A percentile compares a stretch with the other conserved stretches of the same genome.
Conservation (phyloP, 2,113 vertebrate genomes). For the Anolis sagrei region DNA sequence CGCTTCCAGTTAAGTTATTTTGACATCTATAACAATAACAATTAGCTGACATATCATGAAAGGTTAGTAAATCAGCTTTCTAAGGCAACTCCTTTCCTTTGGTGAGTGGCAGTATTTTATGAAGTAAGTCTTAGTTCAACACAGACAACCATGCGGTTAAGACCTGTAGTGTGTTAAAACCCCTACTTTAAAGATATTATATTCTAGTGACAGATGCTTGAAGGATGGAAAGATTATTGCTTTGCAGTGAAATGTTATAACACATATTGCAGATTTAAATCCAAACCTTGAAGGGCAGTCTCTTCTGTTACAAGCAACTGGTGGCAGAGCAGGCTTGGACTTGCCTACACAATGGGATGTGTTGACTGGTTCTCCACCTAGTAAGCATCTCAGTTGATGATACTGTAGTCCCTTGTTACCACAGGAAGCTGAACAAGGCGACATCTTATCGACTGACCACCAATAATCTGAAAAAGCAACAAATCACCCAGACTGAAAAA, state of each 20-base stretch:
- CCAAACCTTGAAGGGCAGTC: conserved; percentile 86
- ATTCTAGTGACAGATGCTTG: background rate
- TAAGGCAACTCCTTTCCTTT: background rate
- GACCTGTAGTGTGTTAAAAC: background rate
- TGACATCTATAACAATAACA: background rate
- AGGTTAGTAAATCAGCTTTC: background rate
- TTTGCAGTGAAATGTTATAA: background rate
- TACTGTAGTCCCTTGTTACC: conserved; percentile 78
- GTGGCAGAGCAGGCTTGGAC: conserved; percentile 75
- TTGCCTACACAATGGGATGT: conserved; percentile 74
- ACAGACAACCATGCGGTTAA: background rate
- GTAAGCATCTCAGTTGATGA: conserved; percentile 79
- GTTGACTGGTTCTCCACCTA: conserved; percentile 70
- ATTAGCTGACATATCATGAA: background rate
- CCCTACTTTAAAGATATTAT: background rate
- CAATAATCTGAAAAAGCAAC: conserved; percentile 71
- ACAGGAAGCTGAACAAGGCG: conserved; percentile 78
- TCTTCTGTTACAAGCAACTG: conserved; percentile 82
- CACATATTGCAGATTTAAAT: fast-evolving
- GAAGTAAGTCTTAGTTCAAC: background rate
- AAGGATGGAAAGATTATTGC: background rate
- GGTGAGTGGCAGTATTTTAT: background rate
- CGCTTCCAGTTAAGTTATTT: background rate
- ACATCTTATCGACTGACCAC: conserved; percentile 77
- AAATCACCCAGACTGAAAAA: background rate